Evolutionary conservation across 2,797 vertebrate species (phyloP), one percentile per base, ranked within the genome.

Genomic region (Staurois parvus): DNA sequence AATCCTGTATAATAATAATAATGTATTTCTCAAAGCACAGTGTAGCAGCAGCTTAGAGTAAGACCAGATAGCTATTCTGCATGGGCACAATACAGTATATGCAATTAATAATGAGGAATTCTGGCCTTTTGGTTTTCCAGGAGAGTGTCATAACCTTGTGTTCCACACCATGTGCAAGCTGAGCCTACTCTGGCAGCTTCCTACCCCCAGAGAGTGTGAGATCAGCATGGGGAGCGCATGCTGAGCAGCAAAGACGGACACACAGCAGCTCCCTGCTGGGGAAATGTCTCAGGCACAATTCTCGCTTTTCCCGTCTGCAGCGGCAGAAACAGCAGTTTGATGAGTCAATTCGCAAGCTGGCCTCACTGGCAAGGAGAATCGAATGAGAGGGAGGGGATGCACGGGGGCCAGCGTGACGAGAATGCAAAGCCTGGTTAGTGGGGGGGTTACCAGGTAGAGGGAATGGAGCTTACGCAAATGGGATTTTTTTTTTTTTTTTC

Each of bases 321-420:
- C 37, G n/a, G 80, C 67, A 79, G 76, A n/a, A 87, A 83, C 85
- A 87, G 85, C 85, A 87, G 85, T 87, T 87, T 83, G 85, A 87
- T 83, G 70, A 87, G 75, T 87, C 85, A 87, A 87, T 87, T 83
- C 74, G 59, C 85, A 87, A 87, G 80, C 85, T 87, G 85, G 85
- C 81, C 81, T 87, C 66, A 59, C 75, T 83, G 85, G 80, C 80
- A 79, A 29, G 30, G 62, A 79, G 76, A 83, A 30, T 70, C 3
- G 79, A 70, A 68, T 13, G 24, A 34, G 48, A 5, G 13, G 28
- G 34, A 45, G 82, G 42, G 13, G 32, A 3, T 12, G 76, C n/a
- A n/a, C 13, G 17, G 29, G n/a, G 19, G 75, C 40, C 8, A 21
- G 29, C 81, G 85, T 87, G 85, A 87, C 42, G 48, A 29, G 85